These are phyloP conservation scores for Corythornis vintsioides DNA, from an alignment of 2,113 vertebrate species.

Conservation along the genomic window DNA sequence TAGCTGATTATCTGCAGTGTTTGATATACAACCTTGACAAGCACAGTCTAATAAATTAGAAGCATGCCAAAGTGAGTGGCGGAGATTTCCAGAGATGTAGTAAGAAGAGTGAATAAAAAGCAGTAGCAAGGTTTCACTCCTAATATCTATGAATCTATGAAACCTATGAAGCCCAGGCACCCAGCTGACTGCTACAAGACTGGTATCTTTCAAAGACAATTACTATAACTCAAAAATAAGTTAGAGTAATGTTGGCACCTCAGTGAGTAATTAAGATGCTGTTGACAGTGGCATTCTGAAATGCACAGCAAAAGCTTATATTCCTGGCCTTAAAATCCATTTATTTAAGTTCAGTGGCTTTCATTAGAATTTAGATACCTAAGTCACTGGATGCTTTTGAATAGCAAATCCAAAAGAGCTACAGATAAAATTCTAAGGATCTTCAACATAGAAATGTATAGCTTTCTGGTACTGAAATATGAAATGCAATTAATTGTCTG, in stretches of 20 bases:
- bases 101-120: neutral
- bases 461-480: neutral
- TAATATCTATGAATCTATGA: too few species aligned
- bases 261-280: neutral
- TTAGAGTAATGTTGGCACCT: neutral
- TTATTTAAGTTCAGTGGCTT: slow-evolving; percentile 18
- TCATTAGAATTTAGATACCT: neutral
- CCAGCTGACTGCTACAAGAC: neutral
- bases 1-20: slow-evolving; percentile 4
- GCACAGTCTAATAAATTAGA: slow-evolving; percentile 45
- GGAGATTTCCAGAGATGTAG: neutral
- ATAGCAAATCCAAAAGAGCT: neutral
- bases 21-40: slow-evolving; percentile 38
- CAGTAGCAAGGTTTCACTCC: neutral
- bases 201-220: neutral
- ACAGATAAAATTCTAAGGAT: neutral
- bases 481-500: neutral
- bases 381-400: neutral
- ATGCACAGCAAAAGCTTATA: neutral
- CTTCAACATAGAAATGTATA: neutral
- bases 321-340: slow-evolving; percentile 33
- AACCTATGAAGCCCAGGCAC: neutral
- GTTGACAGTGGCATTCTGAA: neutral
- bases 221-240: neutral
- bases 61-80: neutral